Evolutionary conservation across 2,888 invertebrate genomes (phyloP), one percentile per base, ranked within the genome.

Genomic region (Aethes cnicana): DNA sequence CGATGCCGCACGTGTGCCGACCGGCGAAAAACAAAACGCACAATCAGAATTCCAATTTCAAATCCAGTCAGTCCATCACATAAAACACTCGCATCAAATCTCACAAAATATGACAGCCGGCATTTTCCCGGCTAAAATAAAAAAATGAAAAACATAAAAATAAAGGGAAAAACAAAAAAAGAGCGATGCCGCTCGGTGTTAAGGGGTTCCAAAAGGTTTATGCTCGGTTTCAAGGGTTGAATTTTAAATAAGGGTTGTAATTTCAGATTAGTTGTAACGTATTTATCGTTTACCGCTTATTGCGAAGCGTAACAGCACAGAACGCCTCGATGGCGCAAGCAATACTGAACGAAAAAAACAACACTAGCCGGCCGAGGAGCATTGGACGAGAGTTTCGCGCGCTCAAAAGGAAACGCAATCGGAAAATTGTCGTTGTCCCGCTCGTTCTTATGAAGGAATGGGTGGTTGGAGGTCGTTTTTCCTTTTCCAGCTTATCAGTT

Each of bases 51-150:
- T 61, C 62, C 58, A 54, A 61, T 58, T 54, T 61, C 58, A 56
- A 67, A 58, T 63, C 52, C 56, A 59, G 56, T 43, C 56, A 65
- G 69, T 70, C 64, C 62, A 74, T 76, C 78, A 82, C 74, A 62
- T 55, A 76, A 72, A 64, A 74, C 74, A 81, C 77, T 69, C 49
- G 70, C 58, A 68, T 68, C 67, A 69, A 66, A 63, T 63, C 61
- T 64, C 75, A 72, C 61, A 64, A 61, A 64, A 66, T 69, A 66
- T 65, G 56, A 59, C 59, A 58, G 61, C 85, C 85, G 86, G 86
- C 78, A 70, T 83, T 84, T 85, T 79, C 70, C 82, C 81, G 83
- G 81, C 66, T 61, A 80, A 84, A 83, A 72, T 65, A 74, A 74
- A 68, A 55, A 54, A 60, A 63, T 44, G 54, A 74, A 73, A 77